Percentiles rank a stretch among this genome's conserved stretches.
Conservation (phyloP, 2,888 invertebrate genomes). For the Luperina nickerlii region DNA sequence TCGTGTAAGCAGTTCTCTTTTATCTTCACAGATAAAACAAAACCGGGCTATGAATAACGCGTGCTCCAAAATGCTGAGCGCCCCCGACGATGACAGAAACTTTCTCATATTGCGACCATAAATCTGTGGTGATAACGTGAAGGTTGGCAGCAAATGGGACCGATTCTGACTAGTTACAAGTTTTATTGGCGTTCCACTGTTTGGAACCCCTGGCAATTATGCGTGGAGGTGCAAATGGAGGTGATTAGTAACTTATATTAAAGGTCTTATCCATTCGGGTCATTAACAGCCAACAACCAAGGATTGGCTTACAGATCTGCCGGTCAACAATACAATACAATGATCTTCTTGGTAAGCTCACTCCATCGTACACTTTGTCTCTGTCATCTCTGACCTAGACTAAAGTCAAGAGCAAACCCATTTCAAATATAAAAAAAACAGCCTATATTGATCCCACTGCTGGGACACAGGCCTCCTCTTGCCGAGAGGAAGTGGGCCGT, state of each 20-base stretch:
- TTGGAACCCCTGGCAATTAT: slow-evolving; percentile 27
- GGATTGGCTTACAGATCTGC: not conserved
- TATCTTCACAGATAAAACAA: slow-evolving; percentile 56
- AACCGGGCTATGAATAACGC: slow-evolving; percentile 54
- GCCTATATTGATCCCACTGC: too few species aligned
- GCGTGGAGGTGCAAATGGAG: slow-evolving; percentile 5
- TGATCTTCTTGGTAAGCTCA: too few species aligned
- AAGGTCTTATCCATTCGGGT: not conserved
- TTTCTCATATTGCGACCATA: slow-evolving; percentile 63
- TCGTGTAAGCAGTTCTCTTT: slow-evolving; percentile 31
- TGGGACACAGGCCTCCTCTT: too few species aligned
- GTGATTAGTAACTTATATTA: slow-evolving; percentile 16
- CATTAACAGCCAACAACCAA: not conserved
- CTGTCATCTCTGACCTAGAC: too few species aligned
- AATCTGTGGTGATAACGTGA: slow-evolving; percentile 59
- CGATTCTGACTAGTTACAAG: slow-evolving; percentile 23
- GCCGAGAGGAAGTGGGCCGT: too few species aligned
- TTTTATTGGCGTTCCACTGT: slow-evolving; percentile 45
- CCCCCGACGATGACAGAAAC: slow-evolving; percentile 56
- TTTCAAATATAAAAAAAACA: too few species aligned
- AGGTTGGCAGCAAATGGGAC: slow-evolving; percentile 38
- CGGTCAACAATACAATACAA: too few species aligned
- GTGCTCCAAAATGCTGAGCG: slow-evolving; percentile 52
- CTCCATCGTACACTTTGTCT: too few species aligned
- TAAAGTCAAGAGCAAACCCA: too few species aligned